These are phyloP conservation scores for Rhineura floridana DNA, from an alignment of 2,113 vertebrate genomes.

Conservation along the genomic window DNA sequence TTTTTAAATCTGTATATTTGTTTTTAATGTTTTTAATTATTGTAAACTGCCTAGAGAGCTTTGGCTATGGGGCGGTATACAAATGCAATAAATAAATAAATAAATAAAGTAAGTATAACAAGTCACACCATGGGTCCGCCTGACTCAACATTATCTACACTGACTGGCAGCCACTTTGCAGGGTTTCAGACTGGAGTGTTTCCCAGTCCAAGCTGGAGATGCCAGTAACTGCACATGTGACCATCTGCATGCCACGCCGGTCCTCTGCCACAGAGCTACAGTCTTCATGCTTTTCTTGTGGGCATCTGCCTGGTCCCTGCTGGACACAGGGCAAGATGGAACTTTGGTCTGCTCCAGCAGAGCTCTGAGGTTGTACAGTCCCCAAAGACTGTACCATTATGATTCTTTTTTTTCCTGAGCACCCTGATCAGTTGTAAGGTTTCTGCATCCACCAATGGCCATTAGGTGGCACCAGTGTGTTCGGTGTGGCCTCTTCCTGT, in stretches of 20 bases:
- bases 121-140: neutral
- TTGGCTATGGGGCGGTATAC: no score
- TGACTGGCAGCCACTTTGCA: neutral
- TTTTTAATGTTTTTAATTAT: no score
- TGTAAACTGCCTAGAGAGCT: no score
- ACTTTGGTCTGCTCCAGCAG: neutral
- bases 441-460: neutral
- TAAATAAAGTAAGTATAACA: no score
- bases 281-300: neutral
- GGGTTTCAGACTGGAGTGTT: neutral
- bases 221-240: no score
- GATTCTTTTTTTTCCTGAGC: neutral
- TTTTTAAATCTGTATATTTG: no score
- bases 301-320: neutral
- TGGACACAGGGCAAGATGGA: no score
- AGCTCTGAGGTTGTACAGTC: neutral
- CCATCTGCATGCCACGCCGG: neutral
- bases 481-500: neutral
- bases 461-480: neutral
- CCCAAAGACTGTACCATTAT: neutral
- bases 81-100: no score
- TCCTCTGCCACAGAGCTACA: neutral
- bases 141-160: neutral
- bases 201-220: neutral
- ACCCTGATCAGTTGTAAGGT: neutral